A percentile compares a stretch with the other conserved stretches of the same genome.
These are phyloP conservation scores for Meandrusa payeni DNA, from an alignment of 2,888 invertebrate genomes.

Conservation along the genomic window DNA sequence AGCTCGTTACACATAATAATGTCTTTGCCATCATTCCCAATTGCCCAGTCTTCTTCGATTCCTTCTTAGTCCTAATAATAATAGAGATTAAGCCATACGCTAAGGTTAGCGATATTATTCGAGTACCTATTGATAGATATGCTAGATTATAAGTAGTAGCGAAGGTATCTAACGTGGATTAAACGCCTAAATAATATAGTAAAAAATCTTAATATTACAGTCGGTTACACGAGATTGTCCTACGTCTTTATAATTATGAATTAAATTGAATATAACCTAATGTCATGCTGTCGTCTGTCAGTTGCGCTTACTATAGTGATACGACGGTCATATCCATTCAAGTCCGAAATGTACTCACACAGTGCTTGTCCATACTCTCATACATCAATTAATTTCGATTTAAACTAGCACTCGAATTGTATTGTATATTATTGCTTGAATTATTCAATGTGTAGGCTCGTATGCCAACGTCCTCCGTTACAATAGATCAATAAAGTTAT, in stretches of 20 bases:
- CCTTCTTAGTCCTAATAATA: conserved; percentile 39
- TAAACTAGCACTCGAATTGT: background rate
- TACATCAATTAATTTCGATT: background rate
- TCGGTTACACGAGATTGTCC: background rate
- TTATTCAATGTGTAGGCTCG: background rate
- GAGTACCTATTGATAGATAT: conserved; percentile 5
- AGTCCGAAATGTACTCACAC: background rate
- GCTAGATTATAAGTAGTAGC: conserved; percentile 7
- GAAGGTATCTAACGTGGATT: too few relatives aligned
- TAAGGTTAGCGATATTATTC: background rate
- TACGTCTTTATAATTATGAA: background rate
- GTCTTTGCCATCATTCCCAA: conserved; percentile 36
- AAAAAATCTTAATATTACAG: background rate
- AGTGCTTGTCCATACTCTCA: background rate
- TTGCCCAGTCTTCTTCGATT: conserved; percentile 56
- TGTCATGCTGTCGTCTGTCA: background rate
- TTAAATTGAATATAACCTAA: background rate
- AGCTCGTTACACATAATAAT: conserved; percentile 35
- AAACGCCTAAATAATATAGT: too few relatives aligned
- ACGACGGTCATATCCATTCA: background rate
- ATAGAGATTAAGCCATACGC: conserved; percentile 1
- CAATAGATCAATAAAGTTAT: background rate
- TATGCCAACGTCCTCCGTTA: background rate
- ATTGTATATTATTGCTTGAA: conserved; percentile 3
- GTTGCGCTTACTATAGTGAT: background rate